These are phyloP conservation scores for Ptychoptera contaminata DNA, from an alignment of 2,888 invertebrate species.

Conservation along the genomic window DNA sequence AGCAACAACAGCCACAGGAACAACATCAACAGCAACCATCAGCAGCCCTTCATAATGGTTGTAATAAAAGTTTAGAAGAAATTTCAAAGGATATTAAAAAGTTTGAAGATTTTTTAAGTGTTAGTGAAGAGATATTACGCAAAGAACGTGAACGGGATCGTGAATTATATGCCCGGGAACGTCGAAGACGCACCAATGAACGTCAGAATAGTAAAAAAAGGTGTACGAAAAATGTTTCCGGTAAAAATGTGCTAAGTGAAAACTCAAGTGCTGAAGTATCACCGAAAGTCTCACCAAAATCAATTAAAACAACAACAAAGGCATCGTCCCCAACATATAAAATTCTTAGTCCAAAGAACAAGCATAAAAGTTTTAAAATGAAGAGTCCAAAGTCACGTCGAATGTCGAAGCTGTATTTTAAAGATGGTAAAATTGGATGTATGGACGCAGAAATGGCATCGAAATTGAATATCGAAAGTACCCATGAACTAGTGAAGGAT, in stretches of 20 bases:
- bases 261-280: no score
- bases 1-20: not conserved
- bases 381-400: constrained; percentile 11
- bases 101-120: constrained; percentile 29
- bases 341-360: constrained; percentile 21
- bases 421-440: constrained; percentile 30
- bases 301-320: constrained; percentile 11
- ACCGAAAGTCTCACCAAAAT: constrained; percentile 1
- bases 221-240: constrained; percentile 4
- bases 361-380: constrained; percentile 13
- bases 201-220: constrained; percentile 3
- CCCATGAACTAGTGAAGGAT: constrained; percentile 29
- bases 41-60: not conserved
- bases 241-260: constrained; percentile 10
- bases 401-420: constrained; percentile 25
- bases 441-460: constrained; percentile 23
- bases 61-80: constrained; percentile 25
- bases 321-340: constrained; percentile 22
- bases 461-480: constrained; percentile 27
- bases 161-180: constrained; percentile 14
- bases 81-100: constrained; percentile 30
- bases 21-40: not conserved
- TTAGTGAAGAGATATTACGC: constrained; percentile 26
- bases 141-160: constrained; percentile 23
- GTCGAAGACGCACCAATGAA: constrained; percentile 13